Base-by-base conservation (phyloP, 2,113 vertebrate species). In the Ictalurus punctatus region DNA sequence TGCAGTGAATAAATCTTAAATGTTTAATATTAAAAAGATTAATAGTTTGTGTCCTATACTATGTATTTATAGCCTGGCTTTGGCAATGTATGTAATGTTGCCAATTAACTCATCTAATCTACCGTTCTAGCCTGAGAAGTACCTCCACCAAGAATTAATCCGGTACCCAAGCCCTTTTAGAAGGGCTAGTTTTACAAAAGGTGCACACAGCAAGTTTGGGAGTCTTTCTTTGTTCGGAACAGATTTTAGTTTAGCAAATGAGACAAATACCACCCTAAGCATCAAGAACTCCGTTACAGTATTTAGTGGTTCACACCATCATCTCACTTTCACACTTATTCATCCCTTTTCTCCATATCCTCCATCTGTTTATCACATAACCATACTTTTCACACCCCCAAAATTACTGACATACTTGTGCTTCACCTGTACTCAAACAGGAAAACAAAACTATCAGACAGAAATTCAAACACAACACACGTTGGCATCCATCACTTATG, bases 331-430 rank as follows among this genome's bases (percentile, higher is more conserved):
- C 93, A 56, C 59, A 52, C 84, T 84, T 83, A 86, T 87, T 90
- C 85, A 79, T 86, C 86, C 85, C 83, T 83, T 87, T 87, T 86
- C 19, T 83, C 58, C 34, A 83, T 83, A 40, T 82, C 67, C 80
- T 58, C 87, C 79, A 84, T 87, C 67, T 88, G 93, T 94, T 92
- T 88, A 91, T 44, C 92, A 74, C 92, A 83, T 83, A 83, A 63
- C 58, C 81, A 83, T 94, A 91, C 93, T 93, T 93, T 94, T 93
- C 92, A 89, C 88, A 90, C 92, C 54, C 80, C 59, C 92, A 82
- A 87, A 87, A 81, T 65, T 40, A 61, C 76, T 83, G 27, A 23
- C 54, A 74, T 87, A 73, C 82, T 90, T 87, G 88, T 84, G 59
- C 83, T 87, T 84, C 87, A 90, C 90, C 90, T 89, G 65, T 76